Base-by-base conservation (phyloP, 2,888 invertebrate genomes). In the Leucophenga montana region DNA sequence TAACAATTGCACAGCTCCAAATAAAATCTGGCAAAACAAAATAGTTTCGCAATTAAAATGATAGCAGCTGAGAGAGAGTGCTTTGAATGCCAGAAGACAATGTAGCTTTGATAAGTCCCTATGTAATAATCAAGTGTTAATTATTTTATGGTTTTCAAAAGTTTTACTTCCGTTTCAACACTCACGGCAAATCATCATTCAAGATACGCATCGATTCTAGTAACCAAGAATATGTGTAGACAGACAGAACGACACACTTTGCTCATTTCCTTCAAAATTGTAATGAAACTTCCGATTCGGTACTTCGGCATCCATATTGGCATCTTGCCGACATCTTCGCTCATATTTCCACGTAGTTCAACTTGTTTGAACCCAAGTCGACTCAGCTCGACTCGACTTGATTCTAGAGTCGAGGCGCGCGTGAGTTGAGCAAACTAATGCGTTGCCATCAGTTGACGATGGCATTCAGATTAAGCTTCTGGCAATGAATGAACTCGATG, bases 391-490 rank as follows among this genome's bases (percentile, higher is more conserved):
- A 61, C 0, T 39, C 16, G 20, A n/a, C 62, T 64, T 13, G n/a
- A 48, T 9, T 39, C 16, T 31, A 61, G 57, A n/a, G 27, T 59
- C 68, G 33, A 72, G 83, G 54, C 71, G 71, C 72, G 72, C 69
- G 77, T 57, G 48, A 65, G 67, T 33, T 59, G 50, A 67, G 79
- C 73, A 86, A 88, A 88, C 86, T 86, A 88, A 88, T 88, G 87
- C 80, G 78, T 78, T 80, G 81, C 85, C 88, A 87, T 88, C 88
- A 87, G 87, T 84, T 82, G 85, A 85, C 80, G 85, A 87, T 86
- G 87, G 84, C 85, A 87, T 87, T 86, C 84, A 87, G 87, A 88
- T 87, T 87, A 87, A 87, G 87, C 87, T 87, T 81, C 83, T 83
- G 84, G 85, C 86, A 83, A 84, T 84, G 86, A 86, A 87, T 88